Conservation (phyloP, 2,113 vertebrate genomes). For the Ceyx margarethae region DNA sequence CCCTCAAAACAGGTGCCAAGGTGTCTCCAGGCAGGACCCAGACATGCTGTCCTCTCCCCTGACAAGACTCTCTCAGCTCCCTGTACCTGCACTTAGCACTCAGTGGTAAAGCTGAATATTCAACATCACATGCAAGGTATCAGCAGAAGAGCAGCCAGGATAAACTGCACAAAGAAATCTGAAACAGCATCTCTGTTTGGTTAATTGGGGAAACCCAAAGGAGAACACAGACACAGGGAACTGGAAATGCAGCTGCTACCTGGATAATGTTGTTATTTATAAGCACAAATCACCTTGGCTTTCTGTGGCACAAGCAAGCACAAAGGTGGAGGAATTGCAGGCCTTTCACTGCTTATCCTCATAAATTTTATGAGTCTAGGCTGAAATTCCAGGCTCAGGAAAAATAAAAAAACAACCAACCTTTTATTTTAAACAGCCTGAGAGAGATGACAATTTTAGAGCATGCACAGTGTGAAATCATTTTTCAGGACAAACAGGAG, state of each 20-base stretch:
- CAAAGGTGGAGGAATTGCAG: neutral
- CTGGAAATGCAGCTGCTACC: no score
- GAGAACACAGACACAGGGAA: neutral
- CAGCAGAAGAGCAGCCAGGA: neutral
- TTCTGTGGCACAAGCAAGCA: neutral
- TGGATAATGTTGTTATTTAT: neutral
- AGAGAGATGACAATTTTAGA: neutral
- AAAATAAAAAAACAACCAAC: neutral
- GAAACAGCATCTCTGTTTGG: neutral
- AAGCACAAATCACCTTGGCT: neutral
- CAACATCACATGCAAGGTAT: neutral
- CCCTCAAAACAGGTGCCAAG: neutral
- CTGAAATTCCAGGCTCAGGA: neutral
- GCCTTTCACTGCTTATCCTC: neutral
- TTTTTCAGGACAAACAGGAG: neutral
- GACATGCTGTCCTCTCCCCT: accelerated
- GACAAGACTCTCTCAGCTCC: neutral
- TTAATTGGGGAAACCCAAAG: neutral
- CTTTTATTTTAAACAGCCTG: neutral
- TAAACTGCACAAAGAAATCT: neutral
- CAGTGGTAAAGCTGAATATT: neutral
- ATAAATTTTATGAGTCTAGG: neutral
- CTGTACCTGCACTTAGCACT: neutral
- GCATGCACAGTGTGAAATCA: neutral
- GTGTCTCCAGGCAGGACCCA: neutral